Conservation (phyloP, 2,888 invertebrate species). For the Bombylius major region DNA sequence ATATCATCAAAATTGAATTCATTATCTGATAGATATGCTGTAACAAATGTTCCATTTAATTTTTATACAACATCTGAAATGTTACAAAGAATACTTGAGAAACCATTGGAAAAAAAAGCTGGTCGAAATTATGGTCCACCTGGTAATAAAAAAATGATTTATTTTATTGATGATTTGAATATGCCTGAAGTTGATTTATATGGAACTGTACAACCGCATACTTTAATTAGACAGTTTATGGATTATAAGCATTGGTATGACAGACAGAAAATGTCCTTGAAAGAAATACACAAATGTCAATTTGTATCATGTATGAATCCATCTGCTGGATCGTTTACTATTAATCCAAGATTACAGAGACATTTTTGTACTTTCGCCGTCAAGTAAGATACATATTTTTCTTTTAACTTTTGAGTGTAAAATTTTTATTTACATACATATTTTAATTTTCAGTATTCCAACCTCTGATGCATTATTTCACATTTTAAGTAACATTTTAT, state of each 20-base stretch:
- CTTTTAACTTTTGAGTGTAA: not conserved
- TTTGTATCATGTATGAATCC: conserved; percentile 96
- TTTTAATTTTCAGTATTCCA: conserved; percentile 54
- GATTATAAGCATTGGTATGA: conserved; percentile 96
- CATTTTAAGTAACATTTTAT: conserved; percentile 73
- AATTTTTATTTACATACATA: not conserved
- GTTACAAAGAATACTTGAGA: conserved; percentile 77
- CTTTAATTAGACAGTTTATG: conserved; percentile 81
- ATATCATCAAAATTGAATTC: conserved; percentile 67
- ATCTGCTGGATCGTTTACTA: conserved; percentile 88
- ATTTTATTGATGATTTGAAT: conserved; percentile 92
- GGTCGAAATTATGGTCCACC: conserved; percentile 88
- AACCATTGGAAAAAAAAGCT: conserved; percentile 88
- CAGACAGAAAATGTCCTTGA: conserved; percentile 66
- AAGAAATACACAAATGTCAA: conserved; percentile 87
- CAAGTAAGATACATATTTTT: conserved; percentile 40
- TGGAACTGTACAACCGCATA: conserved; percentile 91
- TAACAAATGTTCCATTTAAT: conserved; percentile 86
- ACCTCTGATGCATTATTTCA: conserved; percentile 65
- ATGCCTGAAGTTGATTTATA: conserved; percentile 95
- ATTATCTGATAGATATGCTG: conserved; percentile 62
- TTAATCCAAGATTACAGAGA: conserved; percentile 77
- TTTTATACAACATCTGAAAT: conserved; percentile 91
- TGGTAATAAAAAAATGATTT: conserved; percentile 82
- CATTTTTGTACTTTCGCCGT: conserved; percentile 81